A percentile compares a stretch with the other conserved stretches of the same genome.
phyloP scores from a whole-genome alignment of 1,140 invertebrate genomes.

The Pseudomyrmex cubaensis region DNA sequence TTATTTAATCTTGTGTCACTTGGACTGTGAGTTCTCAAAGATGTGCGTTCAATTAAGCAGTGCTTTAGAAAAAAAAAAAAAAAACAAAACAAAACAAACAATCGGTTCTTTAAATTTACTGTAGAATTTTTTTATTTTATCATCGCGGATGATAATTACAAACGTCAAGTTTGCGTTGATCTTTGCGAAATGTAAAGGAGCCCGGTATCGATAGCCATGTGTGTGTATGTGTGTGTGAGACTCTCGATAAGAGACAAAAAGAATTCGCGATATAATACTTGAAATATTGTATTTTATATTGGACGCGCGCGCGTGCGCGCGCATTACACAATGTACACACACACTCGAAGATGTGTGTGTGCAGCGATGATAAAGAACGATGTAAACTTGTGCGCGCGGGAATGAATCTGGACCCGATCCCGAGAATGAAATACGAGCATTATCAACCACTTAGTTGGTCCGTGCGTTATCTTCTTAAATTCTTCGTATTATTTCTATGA shows the following conservation, averaged over 20 bases:
- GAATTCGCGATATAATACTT: too few species aligned
- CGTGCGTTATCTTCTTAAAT: conserved; percentile 46
- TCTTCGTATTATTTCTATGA: conserved; percentile 54
- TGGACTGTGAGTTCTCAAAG: too few species aligned
- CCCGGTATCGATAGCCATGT: not conserved
- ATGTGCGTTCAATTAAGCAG: not conserved
- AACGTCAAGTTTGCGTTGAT: not conserved
- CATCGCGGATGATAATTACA: not conserved
- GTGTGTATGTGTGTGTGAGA: too few species aligned
- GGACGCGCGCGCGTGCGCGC: too few species aligned
- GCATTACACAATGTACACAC: conserved; percentile 16
- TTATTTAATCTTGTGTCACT: too few species aligned
- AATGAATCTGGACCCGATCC: not conserved
- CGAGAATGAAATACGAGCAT: not conserved
- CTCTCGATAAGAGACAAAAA: too few species aligned
- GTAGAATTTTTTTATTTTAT: not conserved
- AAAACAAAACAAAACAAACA: too few species aligned
- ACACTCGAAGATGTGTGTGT: too few species aligned
- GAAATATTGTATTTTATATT: too few species aligned
- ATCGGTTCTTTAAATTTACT: not conserved
- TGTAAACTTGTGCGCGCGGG: not conserved
- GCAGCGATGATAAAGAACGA: conserved; percentile 18
- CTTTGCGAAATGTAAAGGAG: not conserved
- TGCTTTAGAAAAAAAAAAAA: too few species aligned
- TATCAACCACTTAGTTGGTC: conserved; percentile 45